phyloP scores from a whole-genome alignment of 2,797 vertebrate genomes.

The Eidolon dupreanum region DNA sequence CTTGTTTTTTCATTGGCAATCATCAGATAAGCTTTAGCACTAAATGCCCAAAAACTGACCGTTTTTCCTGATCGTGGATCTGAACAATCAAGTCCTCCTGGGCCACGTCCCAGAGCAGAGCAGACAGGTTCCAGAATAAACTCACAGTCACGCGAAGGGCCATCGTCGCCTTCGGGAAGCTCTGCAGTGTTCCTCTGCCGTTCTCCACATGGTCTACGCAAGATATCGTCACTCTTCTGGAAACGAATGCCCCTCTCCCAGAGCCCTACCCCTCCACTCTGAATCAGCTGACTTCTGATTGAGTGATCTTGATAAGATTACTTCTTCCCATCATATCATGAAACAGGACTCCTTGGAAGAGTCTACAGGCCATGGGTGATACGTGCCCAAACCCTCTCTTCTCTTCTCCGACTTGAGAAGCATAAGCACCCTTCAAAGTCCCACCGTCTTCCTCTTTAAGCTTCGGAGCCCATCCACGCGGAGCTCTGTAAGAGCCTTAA shows the following conservation, averaged over 20 bases:
- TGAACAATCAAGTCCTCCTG: neutral
- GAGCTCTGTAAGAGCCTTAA: neutral
- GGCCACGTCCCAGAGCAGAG: neutral
- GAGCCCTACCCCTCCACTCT: neutral
- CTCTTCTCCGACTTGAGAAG: neutral
- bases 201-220: neutral
- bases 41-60: neutral
- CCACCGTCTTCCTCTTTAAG: neutral
- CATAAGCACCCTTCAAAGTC: neutral
- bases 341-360: neutral
- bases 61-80: neutral
- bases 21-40: neutral
- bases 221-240: neutral
- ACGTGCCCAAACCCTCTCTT: neutral
- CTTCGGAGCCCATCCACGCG: neutral
- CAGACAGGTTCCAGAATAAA: neutral
- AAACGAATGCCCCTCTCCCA: neutral
- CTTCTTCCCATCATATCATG: neutral
- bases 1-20: neutral
- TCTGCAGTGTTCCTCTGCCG: fast-evolving
- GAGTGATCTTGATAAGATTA: neutral
- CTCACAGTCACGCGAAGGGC: neutral
- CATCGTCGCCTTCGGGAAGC: neutral
- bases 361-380: neutral
- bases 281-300: neutral